These are phyloP conservation scores for Morus bassanus DNA, from an alignment of 2,797 vertebrate genomes.

Conservation along the genomic window DNA sequence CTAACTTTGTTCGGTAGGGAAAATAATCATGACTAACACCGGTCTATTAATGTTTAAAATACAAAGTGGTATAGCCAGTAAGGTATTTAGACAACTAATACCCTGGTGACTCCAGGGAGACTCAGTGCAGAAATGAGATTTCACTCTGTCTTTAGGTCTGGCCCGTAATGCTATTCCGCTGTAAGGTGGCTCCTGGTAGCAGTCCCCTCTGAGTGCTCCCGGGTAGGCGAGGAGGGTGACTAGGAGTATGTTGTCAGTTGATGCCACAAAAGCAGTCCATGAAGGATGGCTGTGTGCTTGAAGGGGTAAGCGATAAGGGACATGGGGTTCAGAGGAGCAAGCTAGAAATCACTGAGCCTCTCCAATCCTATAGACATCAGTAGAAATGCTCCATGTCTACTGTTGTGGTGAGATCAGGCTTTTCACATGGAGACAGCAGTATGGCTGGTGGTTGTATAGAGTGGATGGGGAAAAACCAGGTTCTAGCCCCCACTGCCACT, in stretches of 20 bases:
- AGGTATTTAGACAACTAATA: background rate
- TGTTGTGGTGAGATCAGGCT: accelerated
- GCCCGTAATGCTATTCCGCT: accelerated
- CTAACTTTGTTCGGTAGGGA: background rate
- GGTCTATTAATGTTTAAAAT: background rate
- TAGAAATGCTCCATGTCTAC: accelerated
- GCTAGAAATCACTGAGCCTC: background rate
- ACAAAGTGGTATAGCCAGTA: background rate
- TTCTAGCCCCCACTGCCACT: accelerated
- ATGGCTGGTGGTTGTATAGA: background rate
- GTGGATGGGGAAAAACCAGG: background rate
- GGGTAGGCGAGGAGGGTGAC: background rate
- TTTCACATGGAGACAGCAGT: background rate
- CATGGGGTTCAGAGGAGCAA: background rate
- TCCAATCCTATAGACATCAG: background rate
- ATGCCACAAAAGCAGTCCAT: background rate
- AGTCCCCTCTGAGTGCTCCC: background rate
- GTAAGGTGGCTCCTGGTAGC: accelerated
- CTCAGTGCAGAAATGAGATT: background rate
- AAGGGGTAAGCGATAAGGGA: background rate
- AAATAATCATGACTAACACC: background rate
- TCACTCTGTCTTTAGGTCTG: background rate
- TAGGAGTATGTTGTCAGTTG: background rate
- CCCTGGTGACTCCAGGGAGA: background rate
- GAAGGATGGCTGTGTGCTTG: background rate